Evolutionary conservation across 2,113 vertebrate species (phyloP).

Genomic region (Cyanoramphus novaezelandiae): DNA sequence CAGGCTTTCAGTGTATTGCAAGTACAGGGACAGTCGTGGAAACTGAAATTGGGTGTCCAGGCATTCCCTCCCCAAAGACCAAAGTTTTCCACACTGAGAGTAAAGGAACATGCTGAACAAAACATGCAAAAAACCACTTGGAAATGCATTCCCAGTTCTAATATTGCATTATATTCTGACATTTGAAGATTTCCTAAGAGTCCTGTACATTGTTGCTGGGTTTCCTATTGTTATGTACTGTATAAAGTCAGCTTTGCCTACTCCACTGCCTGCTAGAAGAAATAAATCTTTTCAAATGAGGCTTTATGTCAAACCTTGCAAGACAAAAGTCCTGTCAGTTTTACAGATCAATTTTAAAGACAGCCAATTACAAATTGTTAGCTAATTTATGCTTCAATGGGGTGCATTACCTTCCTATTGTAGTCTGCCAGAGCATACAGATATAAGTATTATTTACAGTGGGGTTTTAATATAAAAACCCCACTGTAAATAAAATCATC

Average conservation of each 20-base stretch:
- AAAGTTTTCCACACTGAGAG: not conserved
- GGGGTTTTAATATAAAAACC: not conserved
- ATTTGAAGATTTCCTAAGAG: not conserved
- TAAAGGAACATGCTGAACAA: not conserved
- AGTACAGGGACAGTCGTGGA: not conserved
- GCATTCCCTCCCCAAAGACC: not conserved
- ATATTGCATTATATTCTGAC: not conserved
- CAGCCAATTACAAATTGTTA: not conserved
- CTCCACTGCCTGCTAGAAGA: not conserved
- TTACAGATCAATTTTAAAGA: constrained; percentile 7
- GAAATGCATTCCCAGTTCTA: not conserved
- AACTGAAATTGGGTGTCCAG: not conserved
- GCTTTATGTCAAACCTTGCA: not conserved
- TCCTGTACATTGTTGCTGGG: not conserved
- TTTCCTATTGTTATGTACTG: not conserved
- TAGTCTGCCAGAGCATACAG: not conserved
- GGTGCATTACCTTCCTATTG: not conserved
- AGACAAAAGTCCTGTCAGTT: not conserved
- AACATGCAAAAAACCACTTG: not conserved
- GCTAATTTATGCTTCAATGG: not conserved
- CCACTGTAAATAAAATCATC: not conserved
- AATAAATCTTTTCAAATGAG: not conserved
- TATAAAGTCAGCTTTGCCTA: not conserved
- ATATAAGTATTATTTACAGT: not conserved
- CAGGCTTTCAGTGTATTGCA: accelerated